Conservation (phyloP, 2,797 vertebrate species). For the Rachycentron canadum region DNA sequence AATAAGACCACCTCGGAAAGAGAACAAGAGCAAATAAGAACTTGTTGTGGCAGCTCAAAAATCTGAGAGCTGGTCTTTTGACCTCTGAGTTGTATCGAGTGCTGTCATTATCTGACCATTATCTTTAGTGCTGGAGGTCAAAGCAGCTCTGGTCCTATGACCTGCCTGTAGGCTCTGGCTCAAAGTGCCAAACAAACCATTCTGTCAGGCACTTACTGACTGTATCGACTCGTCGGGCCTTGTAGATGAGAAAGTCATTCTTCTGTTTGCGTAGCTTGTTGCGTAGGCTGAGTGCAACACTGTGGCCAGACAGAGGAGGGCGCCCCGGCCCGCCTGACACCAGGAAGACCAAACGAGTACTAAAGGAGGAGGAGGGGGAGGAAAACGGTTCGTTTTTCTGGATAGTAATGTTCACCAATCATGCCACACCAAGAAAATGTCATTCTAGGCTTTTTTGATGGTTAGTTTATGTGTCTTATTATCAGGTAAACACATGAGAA, state of each 20-base stretch:
- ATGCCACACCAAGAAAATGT: background rate
- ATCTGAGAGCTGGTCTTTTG: constrained; percentile 11
- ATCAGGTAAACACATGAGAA: background rate
- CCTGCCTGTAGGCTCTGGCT: background rate
- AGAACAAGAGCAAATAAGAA: background rate
- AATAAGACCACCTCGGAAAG: background rate
- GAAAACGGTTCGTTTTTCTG: background rate
- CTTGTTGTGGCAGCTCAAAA: background rate
- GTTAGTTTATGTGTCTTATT: background rate
- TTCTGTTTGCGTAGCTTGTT: constrained; percentile 95
- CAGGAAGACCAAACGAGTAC: constrained; percentile 96
- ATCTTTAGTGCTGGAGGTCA: background rate
- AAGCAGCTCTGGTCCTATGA: background rate
- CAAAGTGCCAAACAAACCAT: background rate
- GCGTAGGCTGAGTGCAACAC: constrained; percentile 90
- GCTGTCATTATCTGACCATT: background rate
- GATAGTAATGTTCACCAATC: background rate
- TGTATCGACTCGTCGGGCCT: constrained; percentile 91
- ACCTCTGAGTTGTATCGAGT: background rate
- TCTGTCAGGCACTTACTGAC: constrained; percentile 90
- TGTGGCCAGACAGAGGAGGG: constrained; percentile 91
- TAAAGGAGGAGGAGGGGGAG: constrained; percentile 67
- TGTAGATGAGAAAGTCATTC: constrained; percentile 95
- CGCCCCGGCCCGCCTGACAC: constrained; percentile 93
- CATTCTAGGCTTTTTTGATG: background rate